A percentile compares a stretch with the other conserved stretches of the same genome.
phyloP scores from a whole-genome alignment of 2,888 invertebrate species.

The Melinaea marsaeus region DNA sequence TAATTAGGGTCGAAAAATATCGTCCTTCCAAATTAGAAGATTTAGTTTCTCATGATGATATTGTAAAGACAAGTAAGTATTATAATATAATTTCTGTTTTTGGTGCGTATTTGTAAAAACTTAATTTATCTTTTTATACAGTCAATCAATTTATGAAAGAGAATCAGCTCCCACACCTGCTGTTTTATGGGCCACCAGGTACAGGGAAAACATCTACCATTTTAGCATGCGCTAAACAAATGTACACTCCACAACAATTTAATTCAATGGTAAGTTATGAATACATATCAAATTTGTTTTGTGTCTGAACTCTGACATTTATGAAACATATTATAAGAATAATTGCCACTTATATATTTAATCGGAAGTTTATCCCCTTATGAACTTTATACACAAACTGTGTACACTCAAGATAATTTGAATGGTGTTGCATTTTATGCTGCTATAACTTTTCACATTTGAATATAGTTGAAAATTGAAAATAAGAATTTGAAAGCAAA shows the following conservation, averaged over 20 bases:
- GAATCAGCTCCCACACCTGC: constrained; percentile 94
- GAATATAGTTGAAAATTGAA: too few relatives aligned
- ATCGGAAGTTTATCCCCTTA: too few relatives aligned
- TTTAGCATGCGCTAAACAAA: constrained; percentile 94
- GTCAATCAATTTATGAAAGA: constrained; percentile 92
- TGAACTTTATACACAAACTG: too few relatives aligned
- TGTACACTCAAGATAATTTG: too few relatives aligned
- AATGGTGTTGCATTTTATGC: too few relatives aligned
- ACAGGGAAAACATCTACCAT: constrained; percentile 99
- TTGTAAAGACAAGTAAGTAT: constrained; percentile 93
- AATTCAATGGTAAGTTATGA: constrained; percentile 90
- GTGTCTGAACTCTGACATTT: not conserved
- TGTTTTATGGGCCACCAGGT: constrained; percentile 99
- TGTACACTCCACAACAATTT: constrained; percentile 93
- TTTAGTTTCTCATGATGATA: constrained; percentile 97
- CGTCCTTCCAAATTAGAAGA: constrained; percentile 94
- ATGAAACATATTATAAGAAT: too few relatives aligned
- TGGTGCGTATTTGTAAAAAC: not conserved
- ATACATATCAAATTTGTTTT: constrained; percentile 16
- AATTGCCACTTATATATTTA: too few relatives aligned
- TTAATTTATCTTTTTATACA: constrained; percentile 50
- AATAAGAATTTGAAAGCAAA: too few relatives aligned
- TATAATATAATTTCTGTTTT: not conserved
- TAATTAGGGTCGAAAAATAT: constrained; percentile 97
- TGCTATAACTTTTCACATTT: too few relatives aligned